These are phyloP conservation scores for Lonchura striata DNA, from an alignment of 2,113 vertebrate genomes.

Conservation along the genomic window DNA sequence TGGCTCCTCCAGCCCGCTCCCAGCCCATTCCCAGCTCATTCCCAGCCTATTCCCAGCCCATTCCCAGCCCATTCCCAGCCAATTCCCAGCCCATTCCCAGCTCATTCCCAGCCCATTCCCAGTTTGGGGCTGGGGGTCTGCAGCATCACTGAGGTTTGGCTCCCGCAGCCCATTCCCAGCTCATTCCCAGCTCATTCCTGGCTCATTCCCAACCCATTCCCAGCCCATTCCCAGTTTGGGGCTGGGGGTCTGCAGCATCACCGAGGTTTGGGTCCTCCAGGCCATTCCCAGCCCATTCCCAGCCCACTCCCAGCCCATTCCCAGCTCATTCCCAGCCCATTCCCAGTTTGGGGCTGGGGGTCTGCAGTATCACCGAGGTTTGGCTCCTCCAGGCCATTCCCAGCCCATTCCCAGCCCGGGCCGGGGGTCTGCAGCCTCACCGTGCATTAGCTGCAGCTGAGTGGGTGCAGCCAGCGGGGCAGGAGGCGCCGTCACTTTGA, in stretches of 20 bases:
- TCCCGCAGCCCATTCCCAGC: too few relatives aligned
- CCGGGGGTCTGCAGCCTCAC: conserved; percentile 70
- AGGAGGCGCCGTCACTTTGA: conserved; percentile 90
- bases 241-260: too few relatives aligned
- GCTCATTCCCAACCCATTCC: too few relatives aligned
- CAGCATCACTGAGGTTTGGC: too few relatives aligned
- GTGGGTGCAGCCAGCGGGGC: conserved; percentile 87
- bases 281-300: too few relatives aligned
- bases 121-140: neutral
- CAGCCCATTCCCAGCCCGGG: neutral
- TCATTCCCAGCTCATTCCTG: too few relatives aligned
- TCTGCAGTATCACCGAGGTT: rapidly evolving
- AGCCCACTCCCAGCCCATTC: too few relatives aligned
- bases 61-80: neutral
- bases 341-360: too few relatives aligned
- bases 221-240: too few relatives aligned
- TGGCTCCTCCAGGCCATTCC: neutral
- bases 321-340: too few relatives aligned
- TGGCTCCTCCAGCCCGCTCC: neutral
- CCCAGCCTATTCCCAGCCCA: neutral
- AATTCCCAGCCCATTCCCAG: neutral
- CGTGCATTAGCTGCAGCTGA: conserved; percentile 89
- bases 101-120: neutral
- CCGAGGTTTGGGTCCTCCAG: too few relatives aligned
- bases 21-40: neutral